These are phyloP conservation scores for Gnatocerus cornutus DNA, from an alignment of 2,888 invertebrate species.

Conservation along the genomic window DNA sequence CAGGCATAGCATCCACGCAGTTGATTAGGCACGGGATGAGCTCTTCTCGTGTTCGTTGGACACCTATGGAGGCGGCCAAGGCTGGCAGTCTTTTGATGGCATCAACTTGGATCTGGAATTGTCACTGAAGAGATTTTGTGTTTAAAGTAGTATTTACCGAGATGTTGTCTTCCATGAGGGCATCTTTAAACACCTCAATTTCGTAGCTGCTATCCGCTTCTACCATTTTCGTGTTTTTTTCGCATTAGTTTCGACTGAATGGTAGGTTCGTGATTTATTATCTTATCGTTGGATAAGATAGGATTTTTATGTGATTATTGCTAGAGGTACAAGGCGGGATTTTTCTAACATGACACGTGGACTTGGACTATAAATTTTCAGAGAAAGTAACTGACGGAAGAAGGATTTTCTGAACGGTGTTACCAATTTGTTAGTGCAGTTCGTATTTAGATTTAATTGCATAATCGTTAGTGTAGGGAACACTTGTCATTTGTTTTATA, in stretches of 20 bases:
- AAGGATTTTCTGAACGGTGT: background rate
- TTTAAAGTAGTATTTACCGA: slow-evolving; percentile 52
- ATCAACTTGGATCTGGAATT: slow-evolving; percentile 70
- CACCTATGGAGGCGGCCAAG: slow-evolving; percentile 62
- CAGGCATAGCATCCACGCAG: slow-evolving; percentile 61
- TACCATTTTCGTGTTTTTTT: slow-evolving; percentile 47
- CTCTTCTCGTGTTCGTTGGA: slow-evolving; percentile 61
- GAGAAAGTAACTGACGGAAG: slow-evolving; percentile 1
- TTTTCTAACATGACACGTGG: background rate
- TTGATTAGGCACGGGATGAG: slow-evolving; percentile 63
- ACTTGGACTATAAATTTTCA: background rate
- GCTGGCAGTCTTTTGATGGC: slow-evolving; percentile 61
- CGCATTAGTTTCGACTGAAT: background rate
- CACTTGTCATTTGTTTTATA: slow-evolving; percentile 12
- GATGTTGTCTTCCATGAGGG: slow-evolving; percentile 58
- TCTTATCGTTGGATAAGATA: slow-evolving; percentile 25
- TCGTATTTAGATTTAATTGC: slow-evolving; percentile 5
- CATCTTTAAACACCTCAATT: slow-evolving; percentile 60
- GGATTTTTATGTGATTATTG: background rate
- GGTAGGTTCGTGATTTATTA: background rate
- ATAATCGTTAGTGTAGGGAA: slow-evolving; percentile 4
- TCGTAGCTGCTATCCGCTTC: slow-evolving; percentile 51
- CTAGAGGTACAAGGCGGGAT: background rate
- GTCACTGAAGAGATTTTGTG: background rate
- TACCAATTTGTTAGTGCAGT: background rate